Percentiles rank a stretch among this genome's conserved stretches.
phyloP scores from a whole-genome alignment of 2,888 invertebrate genomes.

The Panopea generosa region DNA sequence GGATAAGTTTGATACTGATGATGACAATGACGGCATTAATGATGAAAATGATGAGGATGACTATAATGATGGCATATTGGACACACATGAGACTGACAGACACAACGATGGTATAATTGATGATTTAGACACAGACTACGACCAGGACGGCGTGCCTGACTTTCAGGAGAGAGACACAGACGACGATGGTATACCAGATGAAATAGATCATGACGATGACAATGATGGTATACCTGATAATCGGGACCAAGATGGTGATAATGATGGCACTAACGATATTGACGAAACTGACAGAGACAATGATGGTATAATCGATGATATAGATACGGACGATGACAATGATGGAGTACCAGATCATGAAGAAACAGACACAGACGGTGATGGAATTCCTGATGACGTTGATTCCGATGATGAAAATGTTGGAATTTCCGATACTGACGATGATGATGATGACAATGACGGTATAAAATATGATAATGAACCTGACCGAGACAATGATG shows the following conservation, averaged over 20 bases:
- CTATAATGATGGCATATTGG: constrained; percentile 80
- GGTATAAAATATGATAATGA: constrained; percentile 77
- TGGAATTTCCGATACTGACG: constrained; percentile 68
- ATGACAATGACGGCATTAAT: constrained; percentile 80
- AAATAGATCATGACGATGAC: constrained; percentile 75
- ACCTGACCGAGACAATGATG: constrained; percentile 75
- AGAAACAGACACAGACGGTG: constrained; percentile 69
- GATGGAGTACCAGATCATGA: constrained; percentile 76
- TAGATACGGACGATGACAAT: constrained; percentile 76
- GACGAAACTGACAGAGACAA: constrained; percentile 72
- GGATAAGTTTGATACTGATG: constrained; percentile 77
- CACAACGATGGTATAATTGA: constrained; percentile 74
- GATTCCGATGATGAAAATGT: constrained; percentile 72
- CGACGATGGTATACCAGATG: constrained; percentile 73
- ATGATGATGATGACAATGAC: constrained; percentile 70
- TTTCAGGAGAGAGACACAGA: constrained; percentile 69
- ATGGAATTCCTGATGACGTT: constrained; percentile 74
- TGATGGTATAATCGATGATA: constrained; percentile 72
- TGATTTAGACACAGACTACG: constrained; percentile 64
- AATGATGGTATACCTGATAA: constrained; percentile 79
- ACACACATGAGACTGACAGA: constrained; percentile 76
- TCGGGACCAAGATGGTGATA: constrained; percentile 62
- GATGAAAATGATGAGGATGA: constrained; percentile 59
- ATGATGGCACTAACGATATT: constrained; percentile 71
- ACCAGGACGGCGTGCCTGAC: constrained; percentile 71